Percentiles rank a stretch among this genome's conserved stretches.
Conservation (phyloP, 2,113 vertebrate species). For the Zapus hudsonius region DNA sequence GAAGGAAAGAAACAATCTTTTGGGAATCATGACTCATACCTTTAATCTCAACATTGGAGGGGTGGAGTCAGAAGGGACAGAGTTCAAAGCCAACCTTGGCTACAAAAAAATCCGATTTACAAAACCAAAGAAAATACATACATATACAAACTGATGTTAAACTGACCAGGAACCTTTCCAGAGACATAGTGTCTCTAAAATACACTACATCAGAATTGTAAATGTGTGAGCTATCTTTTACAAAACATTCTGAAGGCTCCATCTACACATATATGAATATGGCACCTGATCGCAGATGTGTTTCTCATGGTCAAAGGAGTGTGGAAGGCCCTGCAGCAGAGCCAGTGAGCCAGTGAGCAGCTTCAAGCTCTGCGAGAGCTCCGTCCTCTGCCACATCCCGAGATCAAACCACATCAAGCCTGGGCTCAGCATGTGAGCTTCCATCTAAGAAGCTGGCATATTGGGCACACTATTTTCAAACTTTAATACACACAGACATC, state of each 20-base stretch:
- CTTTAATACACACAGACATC: constrained; percentile 39
- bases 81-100: neutral
- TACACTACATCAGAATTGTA: neutral
- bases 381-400: neutral
- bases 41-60: neutral
- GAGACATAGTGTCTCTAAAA: constrained; percentile 21
- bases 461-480: constrained; percentile 27
- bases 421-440: neutral
- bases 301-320: constrained; percentile 20
- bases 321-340: neutral
- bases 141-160: neutral
- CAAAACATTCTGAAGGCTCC: neutral
- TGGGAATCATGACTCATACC: no score
- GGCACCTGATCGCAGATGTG: neutral
- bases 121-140: neutral
- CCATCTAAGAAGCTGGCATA: neutral
- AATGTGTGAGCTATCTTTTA: neutral
- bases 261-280: neutral
- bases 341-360: neutral
- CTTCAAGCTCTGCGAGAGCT: neutral
- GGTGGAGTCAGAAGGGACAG: no score
- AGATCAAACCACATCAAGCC: constrained; percentile 53
- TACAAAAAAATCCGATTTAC: no score
- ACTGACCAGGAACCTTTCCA: neutral
- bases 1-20: no score